Evolutionary conservation across 2,888 invertebrate species (phyloP).

Genomic region (Plagiodera versicolora): DNA sequence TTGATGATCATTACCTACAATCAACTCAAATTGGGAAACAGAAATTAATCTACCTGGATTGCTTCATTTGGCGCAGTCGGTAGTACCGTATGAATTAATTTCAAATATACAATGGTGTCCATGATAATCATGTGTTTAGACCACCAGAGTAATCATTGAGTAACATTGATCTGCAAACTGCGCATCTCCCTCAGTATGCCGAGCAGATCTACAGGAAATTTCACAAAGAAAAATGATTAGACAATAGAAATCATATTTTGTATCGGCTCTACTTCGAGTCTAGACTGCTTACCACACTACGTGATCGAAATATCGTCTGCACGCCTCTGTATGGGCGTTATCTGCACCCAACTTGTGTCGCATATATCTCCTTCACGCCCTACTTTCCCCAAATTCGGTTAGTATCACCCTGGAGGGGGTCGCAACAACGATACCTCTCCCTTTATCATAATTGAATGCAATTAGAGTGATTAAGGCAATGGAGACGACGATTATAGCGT

Average conservation of each 20-base stretch:
- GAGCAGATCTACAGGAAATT: no score
- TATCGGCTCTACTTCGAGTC: no score
- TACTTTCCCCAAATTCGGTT: conserved; percentile 24
- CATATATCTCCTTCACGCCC: conserved; percentile 21
- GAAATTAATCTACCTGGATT: neutral
- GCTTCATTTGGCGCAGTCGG: neutral
- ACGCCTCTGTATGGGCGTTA: conserved; percentile 12
- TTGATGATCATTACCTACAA: neutral
- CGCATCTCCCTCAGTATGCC: no score
- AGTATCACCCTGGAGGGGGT: neutral
- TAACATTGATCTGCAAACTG: no score
- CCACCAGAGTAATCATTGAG: no score
- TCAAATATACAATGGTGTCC: neutral
- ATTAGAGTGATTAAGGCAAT: conserved; percentile 13
- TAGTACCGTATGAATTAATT: neutral
- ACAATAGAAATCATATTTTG: no score
- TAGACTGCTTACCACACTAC: no score
- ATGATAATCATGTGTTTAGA: no score
- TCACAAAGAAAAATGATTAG: no score
- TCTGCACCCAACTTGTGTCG: conserved; percentile 5
- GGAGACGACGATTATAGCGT: conserved; percentile 10
- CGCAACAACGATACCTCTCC: neutral
- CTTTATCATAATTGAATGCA: conserved; percentile 21
- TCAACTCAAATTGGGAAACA: no score
- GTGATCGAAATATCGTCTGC: neutral